A percentile compares a stretch with the other conserved stretches of the same genome.
Evolutionary conservation across 2,888 invertebrate species (phyloP).

Genomic region (Agonopterix alstromeriana): DNA sequence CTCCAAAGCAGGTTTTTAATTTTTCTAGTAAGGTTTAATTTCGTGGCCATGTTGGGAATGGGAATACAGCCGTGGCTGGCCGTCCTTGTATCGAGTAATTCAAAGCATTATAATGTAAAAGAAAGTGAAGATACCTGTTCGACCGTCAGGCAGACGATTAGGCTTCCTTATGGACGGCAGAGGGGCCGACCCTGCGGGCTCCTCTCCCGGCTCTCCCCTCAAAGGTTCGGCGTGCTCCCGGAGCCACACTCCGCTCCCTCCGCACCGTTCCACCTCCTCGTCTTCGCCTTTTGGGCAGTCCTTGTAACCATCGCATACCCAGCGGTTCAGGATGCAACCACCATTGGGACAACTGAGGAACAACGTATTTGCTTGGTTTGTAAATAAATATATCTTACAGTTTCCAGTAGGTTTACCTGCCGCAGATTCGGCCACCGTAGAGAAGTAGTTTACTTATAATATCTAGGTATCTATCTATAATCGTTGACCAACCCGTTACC

Average conservation of each 20-base stretch:
- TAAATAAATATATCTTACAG: too few relatives aligned
- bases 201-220: conserved; percentile 41
- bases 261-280: conserved; percentile 36
- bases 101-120: too few relatives aligned
- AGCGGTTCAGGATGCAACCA: conserved; percentile 53
- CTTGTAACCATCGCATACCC: conserved; percentile 67
- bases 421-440: too few relatives aligned
- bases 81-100: too few relatives aligned
- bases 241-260: conserved; percentile 9
- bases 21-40: too few relatives aligned
- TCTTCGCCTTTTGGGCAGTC: conserved; percentile 65
- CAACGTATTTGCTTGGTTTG: not conserved
- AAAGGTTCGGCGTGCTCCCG: not conserved
- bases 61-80: too few relatives aligned
- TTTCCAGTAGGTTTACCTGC: too few relatives aligned
- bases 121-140: too few relatives aligned
- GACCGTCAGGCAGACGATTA: not conserved
- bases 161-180: conserved; percentile 50
- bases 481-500: too few relatives aligned
- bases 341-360: conserved; percentile 49
- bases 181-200: conserved; percentile 58
- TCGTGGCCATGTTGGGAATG: too few relatives aligned
- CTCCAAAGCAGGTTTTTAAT: too few relatives aligned
- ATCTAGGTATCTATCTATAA: not conserved
- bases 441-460: too few relatives aligned